Percentiles rank a stretch among this genome's conserved stretches.
phyloP scores from a whole-genome alignment of 1,140 invertebrate species.

The Diorhabda sublineata region DNA sequence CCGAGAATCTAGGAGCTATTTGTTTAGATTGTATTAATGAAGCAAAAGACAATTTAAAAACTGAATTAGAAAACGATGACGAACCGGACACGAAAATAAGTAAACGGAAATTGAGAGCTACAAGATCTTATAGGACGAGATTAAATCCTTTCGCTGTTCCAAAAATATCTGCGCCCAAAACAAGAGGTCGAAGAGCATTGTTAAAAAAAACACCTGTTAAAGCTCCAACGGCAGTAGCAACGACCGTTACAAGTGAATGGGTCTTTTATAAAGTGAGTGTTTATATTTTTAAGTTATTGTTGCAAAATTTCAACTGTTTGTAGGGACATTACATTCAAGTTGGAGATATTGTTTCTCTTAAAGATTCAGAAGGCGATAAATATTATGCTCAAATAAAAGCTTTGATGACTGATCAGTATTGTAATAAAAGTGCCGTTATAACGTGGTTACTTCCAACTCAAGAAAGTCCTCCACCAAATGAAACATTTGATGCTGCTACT shows the following conservation, averaged over 20 bases:
- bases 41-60: conserved; percentile 42
- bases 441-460: conserved; percentile 88
- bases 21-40: conserved; percentile 58
- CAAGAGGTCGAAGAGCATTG: conserved; percentile 69
- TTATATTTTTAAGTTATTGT: background rate
- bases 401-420: conserved; percentile 86
- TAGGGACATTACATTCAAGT: conserved; percentile 81
- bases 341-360: conserved; percentile 86
- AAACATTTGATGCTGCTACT: conserved; percentile 83
- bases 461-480: conserved; percentile 69
- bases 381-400: conserved; percentile 90
- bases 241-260: conserved; percentile 73
- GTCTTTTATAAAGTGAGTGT: conserved; percentile 73
- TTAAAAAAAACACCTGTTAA: conserved; percentile 80
- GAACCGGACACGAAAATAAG: conserved; percentile 39
- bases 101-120: conserved; percentile 53
- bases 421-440: conserved; percentile 89
- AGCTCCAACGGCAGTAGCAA: conserved; percentile 73
- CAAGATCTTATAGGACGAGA: conserved; percentile 55
- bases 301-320: conserved; percentile 23
- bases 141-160: conserved; percentile 40
- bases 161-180: conserved; percentile 57
- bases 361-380: conserved; percentile 69
- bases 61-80: conserved; percentile 40
- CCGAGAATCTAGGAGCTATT: conserved; percentile 56